Conservation (phyloP, 2,113 vertebrate genomes). For the Oncorhynchus clarkii region DNA sequence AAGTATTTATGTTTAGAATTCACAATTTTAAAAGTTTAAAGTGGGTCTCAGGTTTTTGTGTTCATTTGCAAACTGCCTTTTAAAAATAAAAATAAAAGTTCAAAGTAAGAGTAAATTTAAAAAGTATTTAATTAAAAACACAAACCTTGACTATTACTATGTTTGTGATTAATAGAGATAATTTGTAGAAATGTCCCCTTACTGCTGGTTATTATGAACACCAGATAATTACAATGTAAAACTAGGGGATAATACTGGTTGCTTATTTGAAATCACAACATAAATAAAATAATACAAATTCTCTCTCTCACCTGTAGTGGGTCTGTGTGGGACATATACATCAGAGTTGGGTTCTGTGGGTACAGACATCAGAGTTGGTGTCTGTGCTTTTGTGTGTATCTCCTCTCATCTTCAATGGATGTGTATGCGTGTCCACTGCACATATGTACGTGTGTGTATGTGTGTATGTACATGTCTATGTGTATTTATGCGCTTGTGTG, state of each 20-base stretch:
- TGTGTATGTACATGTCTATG: neutral
- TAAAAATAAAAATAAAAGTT: slow-evolving; percentile 49
- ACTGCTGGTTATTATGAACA: slow-evolving; percentile 48
- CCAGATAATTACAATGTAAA: slow-evolving; percentile 30
- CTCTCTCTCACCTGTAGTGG: slow-evolving; percentile 10
- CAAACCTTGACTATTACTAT: slow-evolving; percentile 49
- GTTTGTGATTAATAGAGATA: slow-evolving; percentile 48
- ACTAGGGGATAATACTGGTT: slow-evolving; percentile 21
- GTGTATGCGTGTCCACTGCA: neutral
- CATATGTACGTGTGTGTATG: neutral
- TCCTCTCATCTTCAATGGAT: neutral
- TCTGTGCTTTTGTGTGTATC: neutral
- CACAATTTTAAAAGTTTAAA: neutral
- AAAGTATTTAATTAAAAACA: slow-evolving; percentile 25
- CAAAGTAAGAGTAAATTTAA: slow-evolving; percentile 40
- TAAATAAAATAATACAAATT: neutral
- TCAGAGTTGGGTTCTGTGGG: slow-evolving; percentile 28
- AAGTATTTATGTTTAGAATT: slow-evolving; percentile 58
- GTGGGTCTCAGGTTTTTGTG: slow-evolving; percentile 12
- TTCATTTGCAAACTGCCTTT: slow-evolving; percentile 57
- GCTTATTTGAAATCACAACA: neutral
- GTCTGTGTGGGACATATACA: slow-evolving; percentile 24
- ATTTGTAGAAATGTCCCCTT: slow-evolving; percentile 20
- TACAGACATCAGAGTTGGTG: slow-evolving; percentile 13
- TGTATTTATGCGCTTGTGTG: slow-evolving; percentile 1